phyloP scores from a whole-genome alignment of 2,888 invertebrate species.

The Limnephilus rhombicus region DNA sequence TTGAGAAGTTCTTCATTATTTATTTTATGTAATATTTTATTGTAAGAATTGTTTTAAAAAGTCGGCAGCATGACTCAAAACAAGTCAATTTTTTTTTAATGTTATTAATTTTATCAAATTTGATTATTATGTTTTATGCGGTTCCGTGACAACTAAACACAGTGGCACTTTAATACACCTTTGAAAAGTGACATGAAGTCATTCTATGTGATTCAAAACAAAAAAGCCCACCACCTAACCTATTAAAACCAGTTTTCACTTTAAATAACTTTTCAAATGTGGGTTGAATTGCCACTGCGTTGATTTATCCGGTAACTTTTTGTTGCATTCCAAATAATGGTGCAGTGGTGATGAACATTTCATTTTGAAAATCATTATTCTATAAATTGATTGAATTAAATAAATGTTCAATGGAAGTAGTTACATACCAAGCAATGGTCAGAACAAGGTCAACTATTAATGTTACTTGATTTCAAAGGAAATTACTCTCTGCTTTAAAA shows the following conservation, averaged over 20 bases:
- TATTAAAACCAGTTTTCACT: too few species aligned
- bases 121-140: conserved; percentile 10
- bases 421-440: not conserved
- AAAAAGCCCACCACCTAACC: too few species aligned
- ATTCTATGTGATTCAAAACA: too few species aligned
- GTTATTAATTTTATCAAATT: conserved; percentile 6
- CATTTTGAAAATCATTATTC: not conserved
- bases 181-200: too few species aligned
- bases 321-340: conserved; percentile 37
- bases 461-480: not conserved
- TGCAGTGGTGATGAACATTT: not conserved
- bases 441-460: not conserved
- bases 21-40: conserved; percentile 32
- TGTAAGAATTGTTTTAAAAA: conserved; percentile 17
- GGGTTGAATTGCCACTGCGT: too few species aligned
- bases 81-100: conserved; percentile 2
- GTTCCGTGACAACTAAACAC: too few species aligned
- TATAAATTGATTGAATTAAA: not conserved
- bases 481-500: not conserved
- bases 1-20: conserved; percentile 36
- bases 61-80: conserved; percentile 52
- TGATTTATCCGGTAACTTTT: too few species aligned
- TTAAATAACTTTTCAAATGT: too few species aligned
- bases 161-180: too few species aligned
- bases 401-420: not conserved